Evolutionary conservation across 2,888 invertebrate species (phyloP).

Genomic region (Crocallis elinguaria): DNA sequence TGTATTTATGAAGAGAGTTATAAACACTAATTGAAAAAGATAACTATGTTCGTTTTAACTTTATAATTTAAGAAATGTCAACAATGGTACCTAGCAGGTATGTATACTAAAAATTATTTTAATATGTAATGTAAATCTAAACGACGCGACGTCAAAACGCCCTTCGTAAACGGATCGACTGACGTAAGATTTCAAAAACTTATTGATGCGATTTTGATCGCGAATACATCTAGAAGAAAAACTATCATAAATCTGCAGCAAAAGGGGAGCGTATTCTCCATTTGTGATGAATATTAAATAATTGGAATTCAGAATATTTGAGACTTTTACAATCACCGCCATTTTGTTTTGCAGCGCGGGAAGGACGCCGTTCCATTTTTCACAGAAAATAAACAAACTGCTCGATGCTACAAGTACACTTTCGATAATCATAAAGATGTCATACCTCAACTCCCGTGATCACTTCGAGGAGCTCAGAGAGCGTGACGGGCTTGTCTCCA

Average conservation of each 20-base stretch:
- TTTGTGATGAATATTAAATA: too few species aligned
- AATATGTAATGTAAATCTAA: neutral
- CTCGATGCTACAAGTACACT: slow-evolving; percentile 42
- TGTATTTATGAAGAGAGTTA: neutral
- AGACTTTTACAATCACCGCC: too few species aligned
- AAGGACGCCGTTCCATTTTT: slow-evolving; percentile 76
- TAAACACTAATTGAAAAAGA: neutral
- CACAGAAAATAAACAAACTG: slow-evolving; percentile 67
- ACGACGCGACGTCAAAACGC: neutral
- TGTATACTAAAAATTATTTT: too few species aligned
- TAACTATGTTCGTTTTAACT: neutral
- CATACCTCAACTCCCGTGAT: slow-evolving; percentile 76
- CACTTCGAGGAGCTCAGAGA: slow-evolving; percentile 70
- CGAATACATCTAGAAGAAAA: too few species aligned
- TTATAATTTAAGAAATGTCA: too few species aligned
- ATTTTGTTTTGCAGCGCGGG: slow-evolving; percentile 62
- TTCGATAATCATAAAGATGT: slow-evolving; percentile 28
- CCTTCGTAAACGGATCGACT: slow-evolving; percentile 38
- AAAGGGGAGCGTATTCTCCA: too few species aligned
- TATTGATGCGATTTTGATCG: too few species aligned
- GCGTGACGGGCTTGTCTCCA: slow-evolving; percentile 69
- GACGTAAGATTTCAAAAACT: neutral
- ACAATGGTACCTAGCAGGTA: too few species aligned
- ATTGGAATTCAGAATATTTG: too few species aligned
- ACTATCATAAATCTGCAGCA: slow-evolving; percentile 20